A percentile compares a stretch with the other conserved stretches of the same genome.
Conservation (phyloP, 2,113 vertebrate genomes). For the Rhinogobius similis region DNA sequence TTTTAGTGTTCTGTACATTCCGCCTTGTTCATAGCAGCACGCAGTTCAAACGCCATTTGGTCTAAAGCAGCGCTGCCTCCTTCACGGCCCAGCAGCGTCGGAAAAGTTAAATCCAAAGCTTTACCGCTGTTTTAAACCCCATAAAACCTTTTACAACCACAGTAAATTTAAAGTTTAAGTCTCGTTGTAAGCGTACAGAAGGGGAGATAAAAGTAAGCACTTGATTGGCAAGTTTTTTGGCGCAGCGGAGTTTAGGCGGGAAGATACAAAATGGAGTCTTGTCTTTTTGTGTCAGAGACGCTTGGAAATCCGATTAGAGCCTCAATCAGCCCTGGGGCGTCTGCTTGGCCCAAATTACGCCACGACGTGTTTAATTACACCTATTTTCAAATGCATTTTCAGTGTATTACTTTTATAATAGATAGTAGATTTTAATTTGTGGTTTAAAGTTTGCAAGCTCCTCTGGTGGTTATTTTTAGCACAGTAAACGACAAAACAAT, state of each 20-base stretch:
- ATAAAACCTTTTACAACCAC: not conserved
- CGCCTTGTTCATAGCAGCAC: conserved; percentile 36
- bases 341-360: not conserved
- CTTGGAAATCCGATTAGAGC: conserved; percentile 77
- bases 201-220: not conserved
- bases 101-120: not conserved
- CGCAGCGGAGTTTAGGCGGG: conserved; percentile 77
- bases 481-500: not conserved
- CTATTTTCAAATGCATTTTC: not conserved
- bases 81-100: not conserved
- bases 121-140: not conserved
- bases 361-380: not conserved
- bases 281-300: conserved; percentile 71
- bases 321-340: conserved; percentile 31
- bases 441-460: not conserved
- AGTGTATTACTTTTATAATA: not conserved
- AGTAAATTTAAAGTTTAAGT: too few species aligned
- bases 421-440: not conserved
- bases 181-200: not conserved
- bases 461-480: not conserved
- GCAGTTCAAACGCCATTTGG: conserved; percentile 66
- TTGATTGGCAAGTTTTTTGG: conserved; percentile 17
- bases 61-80: conserved; percentile 20
- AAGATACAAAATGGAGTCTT: conserved; percentile 82
- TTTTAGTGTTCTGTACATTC: not conserved